These are phyloP conservation scores for Drosophila elegans DNA, from an alignment of 1,140 invertebrate species.

Conservation along the genomic window DNA sequence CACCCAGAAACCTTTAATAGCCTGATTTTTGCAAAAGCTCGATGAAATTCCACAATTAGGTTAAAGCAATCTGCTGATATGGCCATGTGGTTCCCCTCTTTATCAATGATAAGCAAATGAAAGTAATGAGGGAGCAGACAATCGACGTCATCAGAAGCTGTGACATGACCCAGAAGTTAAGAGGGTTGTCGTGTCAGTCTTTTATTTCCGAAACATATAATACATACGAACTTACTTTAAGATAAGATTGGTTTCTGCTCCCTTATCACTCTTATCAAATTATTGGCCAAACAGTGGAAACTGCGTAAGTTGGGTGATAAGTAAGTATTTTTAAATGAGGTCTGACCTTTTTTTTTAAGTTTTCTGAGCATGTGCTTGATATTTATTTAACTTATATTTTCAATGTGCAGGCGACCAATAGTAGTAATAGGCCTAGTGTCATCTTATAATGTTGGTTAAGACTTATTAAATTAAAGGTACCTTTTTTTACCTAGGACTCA, in stretches of 20 bases:
- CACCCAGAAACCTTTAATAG: not conserved
- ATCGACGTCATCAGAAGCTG: slow-evolving; percentile 31
- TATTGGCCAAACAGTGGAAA: slow-evolving; percentile 31
- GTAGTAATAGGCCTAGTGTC: too few species aligned
- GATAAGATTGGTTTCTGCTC: slow-evolving; percentile 26
- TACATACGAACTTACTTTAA: not conserved
- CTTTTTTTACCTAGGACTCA: not conserved
- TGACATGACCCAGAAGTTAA: slow-evolving; percentile 31
- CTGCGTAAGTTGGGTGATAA: slow-evolving; percentile 31
- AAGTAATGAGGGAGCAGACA: slow-evolving; percentile 33
- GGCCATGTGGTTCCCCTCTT: slow-evolving; percentile 8
- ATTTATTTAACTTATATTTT: too few species aligned
- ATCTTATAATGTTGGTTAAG: too few species aligned
- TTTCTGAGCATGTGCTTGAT: too few species aligned
- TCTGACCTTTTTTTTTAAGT: too few species aligned
- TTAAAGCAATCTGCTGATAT: slow-evolving; percentile 30
- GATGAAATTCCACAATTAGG: slow-evolving; percentile 35
- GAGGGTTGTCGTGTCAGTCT: slow-evolving; percentile 14
- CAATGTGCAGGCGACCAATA: too few species aligned
- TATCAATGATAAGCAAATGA: slow-evolving; percentile 12
- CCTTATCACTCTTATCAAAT: slow-evolving; percentile 44
- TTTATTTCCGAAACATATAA: not conserved
- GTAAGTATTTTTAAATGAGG: too few species aligned
- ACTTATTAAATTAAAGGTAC: too few species aligned
- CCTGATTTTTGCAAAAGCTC: not conserved